Evolutionary conservation across 1,140 invertebrate species (phyloP).

Genomic region (Heliconius himera): DNA sequence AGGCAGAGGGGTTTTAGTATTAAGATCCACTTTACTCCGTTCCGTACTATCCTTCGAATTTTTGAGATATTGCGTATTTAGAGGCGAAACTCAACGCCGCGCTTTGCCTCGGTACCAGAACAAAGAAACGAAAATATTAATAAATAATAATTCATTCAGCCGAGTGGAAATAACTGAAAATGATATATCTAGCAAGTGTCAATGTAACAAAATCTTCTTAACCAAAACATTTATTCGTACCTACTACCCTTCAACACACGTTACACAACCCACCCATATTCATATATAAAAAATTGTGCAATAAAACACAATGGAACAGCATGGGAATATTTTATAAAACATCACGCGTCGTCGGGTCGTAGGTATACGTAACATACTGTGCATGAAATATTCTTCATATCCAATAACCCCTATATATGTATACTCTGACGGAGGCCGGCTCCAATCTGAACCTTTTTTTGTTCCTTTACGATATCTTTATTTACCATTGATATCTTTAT

Average conservation of each 20-base stretch:
- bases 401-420: background rate
- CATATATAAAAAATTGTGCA: background rate
- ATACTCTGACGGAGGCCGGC: background rate
- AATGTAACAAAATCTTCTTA: background rate
- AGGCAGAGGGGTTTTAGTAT: too few species aligned
- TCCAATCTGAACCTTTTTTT: conserved; percentile 3
- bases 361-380: background rate
- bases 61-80: too few species aligned
- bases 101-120: too few species aligned
- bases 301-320: background rate
- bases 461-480: background rate
- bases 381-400: background rate
- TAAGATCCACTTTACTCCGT: too few species aligned
- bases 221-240: background rate
- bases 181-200: too few species aligned
- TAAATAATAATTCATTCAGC: too few species aligned
- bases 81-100: too few species aligned
- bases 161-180: too few species aligned
- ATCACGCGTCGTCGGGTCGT: conserved; percentile 6
- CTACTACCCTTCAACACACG: background rate
- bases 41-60: too few species aligned
- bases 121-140: too few species aligned
- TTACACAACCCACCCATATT: background rate
- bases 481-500: background rate
- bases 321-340: background rate